Evolutionary conservation across 2,797 vertebrate genomes (phyloP).

Genomic region (Kryptolebias ocellatus): DNA sequence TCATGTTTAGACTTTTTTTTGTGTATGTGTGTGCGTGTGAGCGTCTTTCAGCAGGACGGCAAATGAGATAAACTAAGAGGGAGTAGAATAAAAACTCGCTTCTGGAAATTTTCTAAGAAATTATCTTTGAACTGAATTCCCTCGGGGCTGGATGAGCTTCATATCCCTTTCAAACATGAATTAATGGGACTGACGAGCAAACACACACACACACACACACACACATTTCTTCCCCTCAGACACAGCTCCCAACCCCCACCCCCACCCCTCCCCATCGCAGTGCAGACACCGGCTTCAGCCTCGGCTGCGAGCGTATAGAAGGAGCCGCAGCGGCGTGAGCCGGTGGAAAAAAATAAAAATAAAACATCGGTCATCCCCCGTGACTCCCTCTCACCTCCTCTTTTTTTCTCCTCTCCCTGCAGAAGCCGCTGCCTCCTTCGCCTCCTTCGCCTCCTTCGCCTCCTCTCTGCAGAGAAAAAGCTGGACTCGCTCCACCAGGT

Average conservation of each 20-base stretch:
- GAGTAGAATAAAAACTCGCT: slow-evolving; percentile 21
- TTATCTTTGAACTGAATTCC: slow-evolving; percentile 28
- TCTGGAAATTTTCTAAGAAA: slow-evolving; percentile 24
- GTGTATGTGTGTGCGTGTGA: slow-evolving; percentile 27
- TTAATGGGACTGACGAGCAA: slow-evolving; percentile 45
- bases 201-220: slow-evolving; percentile 22
- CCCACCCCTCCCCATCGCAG: slow-evolving; percentile 22
- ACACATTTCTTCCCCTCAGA: slow-evolving; percentile 30
- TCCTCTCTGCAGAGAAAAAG: slow-evolving; percentile 43
- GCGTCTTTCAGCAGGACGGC: neutral
- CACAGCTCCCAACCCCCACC: slow-evolving; percentile 24
- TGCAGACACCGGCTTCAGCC: slow-evolving; percentile 36
- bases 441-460: slow-evolving; percentile 25
- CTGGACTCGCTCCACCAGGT: slow-evolving; percentile 56
- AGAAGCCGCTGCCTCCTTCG: slow-evolving; percentile 48
- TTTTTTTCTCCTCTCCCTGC: slow-evolving; percentile 27
- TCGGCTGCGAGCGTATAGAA: slow-evolving; percentile 27
- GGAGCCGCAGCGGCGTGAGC: slow-evolving; percentile 30
- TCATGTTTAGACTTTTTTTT: slow-evolving; percentile 28
- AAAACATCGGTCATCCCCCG: slow-evolving; percentile 32
- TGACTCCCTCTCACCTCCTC: slow-evolving; percentile 38
- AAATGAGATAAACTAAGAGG: slow-evolving; percentile 5
- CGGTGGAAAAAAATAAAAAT: slow-evolving; percentile 2
- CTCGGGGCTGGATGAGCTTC: slow-evolving; percentile 31
- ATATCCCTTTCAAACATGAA: slow-evolving; percentile 57